Base-by-base conservation (phyloP, 2,888 invertebrate species). In the Metallyticus violacea region DNA sequence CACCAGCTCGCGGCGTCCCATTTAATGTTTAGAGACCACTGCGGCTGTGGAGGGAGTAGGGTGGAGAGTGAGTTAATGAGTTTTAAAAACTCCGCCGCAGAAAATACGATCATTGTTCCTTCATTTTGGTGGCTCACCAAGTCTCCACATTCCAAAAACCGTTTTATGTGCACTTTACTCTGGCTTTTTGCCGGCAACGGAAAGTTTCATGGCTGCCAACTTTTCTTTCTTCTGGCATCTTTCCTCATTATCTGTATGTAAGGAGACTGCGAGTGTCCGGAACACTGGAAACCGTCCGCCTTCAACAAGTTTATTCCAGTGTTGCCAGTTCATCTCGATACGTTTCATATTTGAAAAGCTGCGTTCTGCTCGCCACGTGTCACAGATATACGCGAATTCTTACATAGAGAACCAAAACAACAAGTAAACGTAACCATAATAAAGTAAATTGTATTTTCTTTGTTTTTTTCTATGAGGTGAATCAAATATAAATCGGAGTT, bases 151-250 rank as follows among this genome's bases (percentile, higher is more conserved):
- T 26, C 81, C 62, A 81, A 40, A 81, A 81, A 40, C 81, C n/a
- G 26, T 81, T 81, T 81, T 81, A 81, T 81, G 62, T 81, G 40
- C 62, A 81, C 26, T 62, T 81, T 81, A 81, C 62, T 26, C 40
- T 81, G 81, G 30, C 81, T 81, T 81, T 81, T 81, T 81, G 40
- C 40, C 81, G 40, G 22, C 40, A 22, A 22, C 40, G 40, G 40
- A 22, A 62, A 62, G 40, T 62, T 62, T 62, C 40, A 62, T 62
- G 40, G 40, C 40, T 81, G 81, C 81, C 81, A 81, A 81, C 62
- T 81, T 62, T 40, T 81, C 81, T 81, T 81, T 81, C 62, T 62
- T 62, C 81, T 81, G 81, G 40, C 81, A 40, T 81, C 81, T 81
- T 81, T 81, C 81, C 81, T 81, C 81, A 81, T 81, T 81, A 81